phyloP scores from a whole-genome alignment of 1,140 invertebrate genomes.

The Diachasmimorpha longicaudata region DNA sequence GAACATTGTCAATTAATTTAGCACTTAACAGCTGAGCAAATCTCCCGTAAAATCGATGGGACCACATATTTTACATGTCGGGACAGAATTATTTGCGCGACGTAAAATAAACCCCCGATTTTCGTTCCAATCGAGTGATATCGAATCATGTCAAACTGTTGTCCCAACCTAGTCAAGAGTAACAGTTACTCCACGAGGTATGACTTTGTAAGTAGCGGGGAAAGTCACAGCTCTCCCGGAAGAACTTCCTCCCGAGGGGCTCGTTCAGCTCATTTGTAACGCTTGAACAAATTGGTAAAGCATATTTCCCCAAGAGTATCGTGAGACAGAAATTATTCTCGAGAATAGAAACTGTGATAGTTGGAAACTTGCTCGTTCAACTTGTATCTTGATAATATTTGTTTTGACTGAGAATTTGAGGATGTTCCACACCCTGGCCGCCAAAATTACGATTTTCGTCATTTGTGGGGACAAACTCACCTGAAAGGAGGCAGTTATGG shows the following conservation, averaged over 20 bases:
- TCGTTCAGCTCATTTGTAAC: background rate
- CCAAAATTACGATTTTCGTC: no score
- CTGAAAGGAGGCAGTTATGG: slow-evolving; percentile 87
- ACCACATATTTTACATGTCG: background rate
- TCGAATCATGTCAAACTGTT: background rate
- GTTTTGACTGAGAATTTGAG: no score
- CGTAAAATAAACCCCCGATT: background rate
- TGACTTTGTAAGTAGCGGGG: background rate
- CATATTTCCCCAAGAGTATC: background rate
- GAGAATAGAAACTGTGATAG: background rate
- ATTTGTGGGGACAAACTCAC: no score
- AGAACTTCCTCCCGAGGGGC: background rate
- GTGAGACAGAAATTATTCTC: background rate
- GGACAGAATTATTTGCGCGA: background rate
- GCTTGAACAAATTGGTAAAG: slow-evolving; percentile 1
- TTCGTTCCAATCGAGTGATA: background rate
- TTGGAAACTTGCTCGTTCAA: background rate
- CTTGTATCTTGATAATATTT: no score
- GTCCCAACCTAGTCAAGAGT: background rate
- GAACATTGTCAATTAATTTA: background rate
- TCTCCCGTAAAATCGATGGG: no score
- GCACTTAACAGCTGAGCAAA: background rate
- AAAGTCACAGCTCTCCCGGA: background rate
- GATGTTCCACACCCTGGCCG: no score
- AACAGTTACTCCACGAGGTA: background rate